Percentiles rank a stretch among this genome's conserved stretches.
phyloP scores from a whole-genome alignment of 2,113 vertebrate species.

The Odontesthes bonariensis region DNA sequence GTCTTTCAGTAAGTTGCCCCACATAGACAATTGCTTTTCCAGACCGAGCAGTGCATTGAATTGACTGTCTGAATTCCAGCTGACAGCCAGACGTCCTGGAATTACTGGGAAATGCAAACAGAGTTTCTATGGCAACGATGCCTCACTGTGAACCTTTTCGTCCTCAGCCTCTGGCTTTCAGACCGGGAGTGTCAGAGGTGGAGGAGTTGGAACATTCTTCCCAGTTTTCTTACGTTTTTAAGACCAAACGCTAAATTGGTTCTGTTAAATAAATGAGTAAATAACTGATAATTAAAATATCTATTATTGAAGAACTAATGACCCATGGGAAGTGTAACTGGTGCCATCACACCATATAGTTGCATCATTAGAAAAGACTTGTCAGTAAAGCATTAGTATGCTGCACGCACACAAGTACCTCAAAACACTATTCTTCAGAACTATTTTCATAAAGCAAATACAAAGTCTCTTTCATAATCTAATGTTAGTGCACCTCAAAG shows the following conservation, averaged over 20 bases:
- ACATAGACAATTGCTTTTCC: constrained; percentile 71
- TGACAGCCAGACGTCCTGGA: constrained; percentile 74
- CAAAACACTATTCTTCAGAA: no score
- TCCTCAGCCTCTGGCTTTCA: constrained; percentile 44
- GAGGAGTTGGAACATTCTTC: constrained; percentile 14
- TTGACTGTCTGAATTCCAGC: constrained; percentile 79
- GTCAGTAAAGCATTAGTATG: not conserved
- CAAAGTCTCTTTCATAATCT: no score
- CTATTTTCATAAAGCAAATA: no score
- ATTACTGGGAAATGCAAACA: constrained; percentile 87
- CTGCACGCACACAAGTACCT: not conserved
- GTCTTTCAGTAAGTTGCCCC: constrained; percentile 71
- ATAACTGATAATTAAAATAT: no score
- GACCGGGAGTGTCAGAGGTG: constrained; percentile 36
- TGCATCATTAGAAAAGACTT: not conserved
- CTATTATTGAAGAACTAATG: no score
- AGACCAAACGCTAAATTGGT: constrained; percentile 7
- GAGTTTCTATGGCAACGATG: constrained; percentile 81
- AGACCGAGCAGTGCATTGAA: constrained; percentile 67
- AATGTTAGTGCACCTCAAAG: no score
- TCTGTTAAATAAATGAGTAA: no score
- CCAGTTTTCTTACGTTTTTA: no score
- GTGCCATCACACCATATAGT: not conserved
- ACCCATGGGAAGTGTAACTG: not conserved
- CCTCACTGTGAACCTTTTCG: constrained; percentile 71